A percentile compares a stretch with the other conserved stretches of the same genome.
phyloP scores from a whole-genome alignment of 1,140 invertebrate genomes.

The Heliconius melpomene region DNA sequence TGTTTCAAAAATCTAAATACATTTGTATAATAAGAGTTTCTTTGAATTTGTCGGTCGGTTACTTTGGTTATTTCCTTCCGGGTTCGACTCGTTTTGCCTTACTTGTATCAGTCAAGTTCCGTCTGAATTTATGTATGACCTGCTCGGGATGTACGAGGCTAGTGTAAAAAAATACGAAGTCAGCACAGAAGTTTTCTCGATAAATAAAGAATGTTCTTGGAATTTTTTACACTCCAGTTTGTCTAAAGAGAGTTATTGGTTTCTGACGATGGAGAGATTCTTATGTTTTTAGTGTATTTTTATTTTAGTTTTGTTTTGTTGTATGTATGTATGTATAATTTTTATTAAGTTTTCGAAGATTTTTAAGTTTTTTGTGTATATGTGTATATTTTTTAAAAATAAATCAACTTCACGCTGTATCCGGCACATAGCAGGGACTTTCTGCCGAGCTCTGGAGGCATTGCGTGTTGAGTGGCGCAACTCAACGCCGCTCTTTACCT shows the following conservation, averaged over 20 bases:
- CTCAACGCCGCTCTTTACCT: too few relatives aligned
- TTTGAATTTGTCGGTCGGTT: conserved; percentile 7
- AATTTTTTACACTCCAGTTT: conserved; percentile 29
- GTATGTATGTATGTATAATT: too few relatives aligned
- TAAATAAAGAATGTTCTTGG: conserved; percentile 31
- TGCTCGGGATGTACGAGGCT: conserved; percentile 30
- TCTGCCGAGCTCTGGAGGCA: too few relatives aligned
- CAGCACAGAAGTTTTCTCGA: conserved; percentile 30
- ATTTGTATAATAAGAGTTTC: conserved; percentile 19
- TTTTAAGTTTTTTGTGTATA: too few relatives aligned
- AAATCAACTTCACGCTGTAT: too few relatives aligned
- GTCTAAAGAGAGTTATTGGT: conserved; percentile 16
- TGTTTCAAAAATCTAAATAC: conserved; percentile 13
- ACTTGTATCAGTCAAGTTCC: conserved; percentile 27
- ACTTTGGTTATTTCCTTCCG: conserved; percentile 19
- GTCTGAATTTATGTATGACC: conserved; percentile 48
- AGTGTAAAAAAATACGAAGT: conserved; percentile 31
- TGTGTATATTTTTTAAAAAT: too few relatives aligned
- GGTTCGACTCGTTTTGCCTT: conserved; percentile 11
- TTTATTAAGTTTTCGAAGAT: too few relatives aligned
- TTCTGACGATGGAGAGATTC: not conserved
- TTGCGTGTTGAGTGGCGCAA: too few relatives aligned
- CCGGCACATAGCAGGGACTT: too few relatives aligned
- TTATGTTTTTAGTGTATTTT: not conserved
- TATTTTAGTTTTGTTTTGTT: not conserved